Percentiles rank a stretch among this genome's conserved stretches.
Evolutionary conservation across 2,113 vertebrate species (phyloP).

Genomic region (Micronycteris hirsuta): DNA sequence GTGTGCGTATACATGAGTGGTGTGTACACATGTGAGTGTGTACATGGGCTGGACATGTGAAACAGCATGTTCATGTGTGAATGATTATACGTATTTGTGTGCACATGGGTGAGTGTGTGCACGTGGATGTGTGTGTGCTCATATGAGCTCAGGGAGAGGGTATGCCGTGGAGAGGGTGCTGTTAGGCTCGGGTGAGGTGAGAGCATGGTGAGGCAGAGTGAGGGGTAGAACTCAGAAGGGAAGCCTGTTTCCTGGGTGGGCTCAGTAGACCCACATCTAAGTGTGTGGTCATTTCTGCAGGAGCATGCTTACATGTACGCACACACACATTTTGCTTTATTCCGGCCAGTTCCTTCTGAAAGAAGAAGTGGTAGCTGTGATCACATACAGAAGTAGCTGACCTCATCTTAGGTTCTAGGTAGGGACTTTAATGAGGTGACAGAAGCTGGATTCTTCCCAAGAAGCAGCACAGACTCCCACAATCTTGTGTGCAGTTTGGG

Average conservation of each 20-base stretch:
- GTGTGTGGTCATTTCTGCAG: background rate
- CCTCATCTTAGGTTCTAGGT: background rate
- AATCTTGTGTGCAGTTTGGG: fast-evolving
- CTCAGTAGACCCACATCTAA: fast-evolving
- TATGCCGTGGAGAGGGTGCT: background rate
- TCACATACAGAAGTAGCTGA: background rate
- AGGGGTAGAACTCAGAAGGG: background rate
- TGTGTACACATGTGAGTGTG: background rate
- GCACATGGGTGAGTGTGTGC: background rate
- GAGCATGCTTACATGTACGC: background rate
- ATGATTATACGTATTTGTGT: background rate
- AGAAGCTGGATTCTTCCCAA: background rate
- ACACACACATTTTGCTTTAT: background rate
- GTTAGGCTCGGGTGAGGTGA: background rate
- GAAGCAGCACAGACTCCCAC: background rate
- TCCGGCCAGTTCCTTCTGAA: background rate
- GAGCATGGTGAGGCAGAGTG: too few relatives aligned
- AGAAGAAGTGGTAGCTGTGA: background rate
- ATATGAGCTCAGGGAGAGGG: background rate
- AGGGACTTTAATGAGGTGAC: background rate
- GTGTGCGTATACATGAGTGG: background rate
- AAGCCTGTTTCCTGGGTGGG: background rate
- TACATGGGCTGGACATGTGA: background rate
- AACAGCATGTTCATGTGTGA: background rate
- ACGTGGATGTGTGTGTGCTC: background rate